phyloP scores from a whole-genome alignment of 2,888 invertebrate species.

The Agrochola lychnidis region DNA sequence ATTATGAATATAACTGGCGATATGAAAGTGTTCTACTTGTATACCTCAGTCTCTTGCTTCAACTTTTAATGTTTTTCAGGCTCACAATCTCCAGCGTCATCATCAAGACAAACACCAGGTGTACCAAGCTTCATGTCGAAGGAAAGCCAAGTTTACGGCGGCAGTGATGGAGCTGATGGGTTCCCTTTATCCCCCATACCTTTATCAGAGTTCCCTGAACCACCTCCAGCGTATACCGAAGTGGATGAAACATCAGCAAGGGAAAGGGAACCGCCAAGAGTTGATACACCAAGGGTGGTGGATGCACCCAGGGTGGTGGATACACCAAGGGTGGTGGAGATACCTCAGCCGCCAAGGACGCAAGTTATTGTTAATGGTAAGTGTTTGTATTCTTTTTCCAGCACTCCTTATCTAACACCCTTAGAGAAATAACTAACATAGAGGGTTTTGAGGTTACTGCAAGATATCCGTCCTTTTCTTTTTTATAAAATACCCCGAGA shows the following conservation, averaged over 20 bases:
- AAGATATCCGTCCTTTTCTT: not conserved
- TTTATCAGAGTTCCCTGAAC: slow-evolving; percentile 77
- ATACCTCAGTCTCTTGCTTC: not conserved
- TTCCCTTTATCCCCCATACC: slow-evolving; percentile 75
- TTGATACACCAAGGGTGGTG: slow-evolving; percentile 11
- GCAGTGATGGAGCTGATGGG: slow-evolving; percentile 63
- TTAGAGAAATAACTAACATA: too few species aligned
- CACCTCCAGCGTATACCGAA: slow-evolving; percentile 83
- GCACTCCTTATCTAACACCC: not conserved
- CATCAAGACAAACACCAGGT: not conserved
- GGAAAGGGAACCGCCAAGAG: slow-evolving; percentile 11
- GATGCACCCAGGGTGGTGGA: slow-evolving; percentile 28
- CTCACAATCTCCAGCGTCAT: slow-evolving; percentile 19
- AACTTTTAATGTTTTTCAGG: slow-evolving; percentile 40
- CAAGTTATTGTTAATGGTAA: slow-evolving; percentile 72
- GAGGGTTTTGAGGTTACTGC: too few species aligned
- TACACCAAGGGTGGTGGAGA: slow-evolving; percentile 13
- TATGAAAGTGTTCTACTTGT: not conserved
- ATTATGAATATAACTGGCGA: not conserved
- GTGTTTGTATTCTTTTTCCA: not conserved
- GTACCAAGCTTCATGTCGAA: slow-evolving; percentile 69
- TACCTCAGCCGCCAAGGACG: slow-evolving; percentile 71
- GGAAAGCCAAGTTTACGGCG: slow-evolving; percentile 75
- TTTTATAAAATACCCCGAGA: not conserved
- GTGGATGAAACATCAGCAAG: slow-evolving; percentile 16